Conservation (phyloP, 2,888 invertebrate species). For the Drosophila longiperda region DNA sequence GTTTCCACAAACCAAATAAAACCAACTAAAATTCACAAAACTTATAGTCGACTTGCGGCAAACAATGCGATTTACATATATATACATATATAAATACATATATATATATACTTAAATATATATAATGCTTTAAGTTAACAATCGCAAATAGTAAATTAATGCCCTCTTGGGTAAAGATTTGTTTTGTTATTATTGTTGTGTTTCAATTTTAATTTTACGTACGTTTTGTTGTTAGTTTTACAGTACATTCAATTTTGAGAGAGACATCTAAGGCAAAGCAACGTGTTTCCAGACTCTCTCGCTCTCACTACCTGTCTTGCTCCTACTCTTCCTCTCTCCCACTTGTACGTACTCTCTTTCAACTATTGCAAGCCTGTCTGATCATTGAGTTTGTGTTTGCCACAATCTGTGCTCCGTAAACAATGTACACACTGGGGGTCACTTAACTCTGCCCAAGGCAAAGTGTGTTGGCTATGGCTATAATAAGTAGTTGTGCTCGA, state of each 20-base stretch:
- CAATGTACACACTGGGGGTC: slow-evolving; percentile 1
- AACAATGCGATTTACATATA: slow-evolving; percentile 10
- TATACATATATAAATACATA: slow-evolving; percentile 1
- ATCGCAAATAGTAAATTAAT: slow-evolving; percentile 2
- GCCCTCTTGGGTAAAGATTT: slow-evolving; percentile 21
- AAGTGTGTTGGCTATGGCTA: slow-evolving; percentile 2
- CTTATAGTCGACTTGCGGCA: slow-evolving; percentile 1
- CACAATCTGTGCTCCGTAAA: background rate
- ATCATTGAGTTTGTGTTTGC: slow-evolving; percentile 1
- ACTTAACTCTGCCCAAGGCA: slow-evolving; percentile 8
- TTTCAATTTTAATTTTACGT: slow-evolving; percentile 41
- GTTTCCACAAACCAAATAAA: slow-evolving; percentile 26
- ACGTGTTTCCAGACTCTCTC: background rate
- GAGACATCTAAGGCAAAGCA: slow-evolving; percentile 43
- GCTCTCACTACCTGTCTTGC: background rate
- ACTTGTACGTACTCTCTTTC: background rate
- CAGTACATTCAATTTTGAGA: slow-evolving; percentile 69
- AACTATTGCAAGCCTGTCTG: background rate
- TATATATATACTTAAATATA: slow-evolving; percentile 1
- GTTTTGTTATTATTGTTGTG: slow-evolving; percentile 22
- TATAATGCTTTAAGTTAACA: background rate
- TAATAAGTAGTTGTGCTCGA: slow-evolving; percentile 2
- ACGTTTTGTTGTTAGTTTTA: slow-evolving; percentile 44
- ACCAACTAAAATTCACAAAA: slow-evolving; percentile 19
- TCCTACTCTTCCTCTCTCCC: background rate